Base-by-base conservation (phyloP, 2,113 vertebrate genomes). In the Oreocharis arfaki region DNA sequence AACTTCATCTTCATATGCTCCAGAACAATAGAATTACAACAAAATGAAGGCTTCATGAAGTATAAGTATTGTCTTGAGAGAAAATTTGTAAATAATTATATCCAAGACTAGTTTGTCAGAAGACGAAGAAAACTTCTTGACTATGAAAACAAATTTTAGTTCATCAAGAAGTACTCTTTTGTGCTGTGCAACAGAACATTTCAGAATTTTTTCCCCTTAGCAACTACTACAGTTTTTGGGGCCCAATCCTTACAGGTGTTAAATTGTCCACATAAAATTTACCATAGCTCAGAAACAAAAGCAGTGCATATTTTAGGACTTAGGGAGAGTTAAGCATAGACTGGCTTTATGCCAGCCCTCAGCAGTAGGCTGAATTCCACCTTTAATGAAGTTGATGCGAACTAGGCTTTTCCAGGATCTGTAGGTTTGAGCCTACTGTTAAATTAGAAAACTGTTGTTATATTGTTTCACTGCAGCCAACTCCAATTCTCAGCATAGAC, bases 281-380 rank as follows among this genome's bases (percentile, higher is more conserved):
- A 67, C 49, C 52, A 69, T 6, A 63, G 35, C 49, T 84, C 32
- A 88, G 71, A 93, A 95, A 91, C 78, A 91, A 95, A 87, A 90
- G 64, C 13, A 75, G n/a, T 44, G 17, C 71, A 84, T 88, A 76
- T 61, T 95, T 93, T 44, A 86, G 82, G 79, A 94, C 18, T 90
- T 84, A 64, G 24, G 10, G 47, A 85, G 60, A 90, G 22, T 74
- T 93, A 91, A 91, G 82, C 85, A 80, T 9, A 73, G 49, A 30
- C 1, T 83, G 82, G 70, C 46, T 50, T 83, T 65, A 65, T 65
- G 39, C 87, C 68, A 1, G 57, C 13, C 79, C 91, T 63, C 91
- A 90, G 91, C 91, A 91, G 81, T 65, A 93, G 78, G 39, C 55
- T 78, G 85, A 96, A 96, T 96, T 94, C 93, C 85, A 89, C 60